phyloP scores from a whole-genome alignment of 2,888 invertebrate genomes.

The Lithodes maja region DNA sequence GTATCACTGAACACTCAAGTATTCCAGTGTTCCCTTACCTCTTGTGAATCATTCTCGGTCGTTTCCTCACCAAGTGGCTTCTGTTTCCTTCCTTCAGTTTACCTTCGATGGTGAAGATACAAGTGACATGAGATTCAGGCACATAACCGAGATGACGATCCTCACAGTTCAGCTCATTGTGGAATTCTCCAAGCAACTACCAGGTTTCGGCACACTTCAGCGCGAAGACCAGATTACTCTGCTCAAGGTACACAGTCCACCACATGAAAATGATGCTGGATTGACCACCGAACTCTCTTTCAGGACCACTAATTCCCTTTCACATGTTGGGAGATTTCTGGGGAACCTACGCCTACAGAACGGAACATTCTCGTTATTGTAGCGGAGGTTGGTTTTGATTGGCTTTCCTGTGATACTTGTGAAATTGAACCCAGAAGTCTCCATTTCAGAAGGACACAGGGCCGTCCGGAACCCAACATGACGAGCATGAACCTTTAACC shows the following conservation, averaged over 20 bases:
- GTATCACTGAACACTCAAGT: slow-evolving; percentile 55
- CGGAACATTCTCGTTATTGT: neutral
- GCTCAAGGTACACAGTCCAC: slow-evolving; percentile 83
- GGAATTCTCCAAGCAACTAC: slow-evolving; percentile 97
- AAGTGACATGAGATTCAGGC: slow-evolving; percentile 82
- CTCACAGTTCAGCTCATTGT: slow-evolving; percentile 97
- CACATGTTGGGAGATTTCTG: slow-evolving; percentile 48
- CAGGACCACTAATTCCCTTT: slow-evolving; percentile 36
- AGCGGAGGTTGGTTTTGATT: neutral
- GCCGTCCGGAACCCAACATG: neutral
- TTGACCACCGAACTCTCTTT: slow-evolving; percentile 49
- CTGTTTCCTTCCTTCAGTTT: slow-evolving; percentile 67
- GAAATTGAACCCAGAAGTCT: slow-evolving; percentile 48
- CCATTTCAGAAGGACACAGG: slow-evolving; percentile 57
- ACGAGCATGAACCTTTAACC: neutral
- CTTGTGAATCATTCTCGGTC: slow-evolving; percentile 66
- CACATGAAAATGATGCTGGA: slow-evolving; percentile 55
- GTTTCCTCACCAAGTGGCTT: slow-evolving; percentile 61
- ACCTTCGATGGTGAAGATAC: slow-evolving; percentile 67
- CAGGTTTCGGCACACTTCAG: slow-evolving; percentile 94
- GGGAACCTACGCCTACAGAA: slow-evolving; percentile 9
- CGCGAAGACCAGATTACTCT: slow-evolving; percentile 98
- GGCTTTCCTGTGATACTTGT: neutral
- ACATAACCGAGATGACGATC: slow-evolving; percentile 98
- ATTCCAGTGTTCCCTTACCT: slow-evolving; percentile 62